Conservation (phyloP, 2,888 invertebrate genomes). For the Plagodis pulveraria region DNA sequence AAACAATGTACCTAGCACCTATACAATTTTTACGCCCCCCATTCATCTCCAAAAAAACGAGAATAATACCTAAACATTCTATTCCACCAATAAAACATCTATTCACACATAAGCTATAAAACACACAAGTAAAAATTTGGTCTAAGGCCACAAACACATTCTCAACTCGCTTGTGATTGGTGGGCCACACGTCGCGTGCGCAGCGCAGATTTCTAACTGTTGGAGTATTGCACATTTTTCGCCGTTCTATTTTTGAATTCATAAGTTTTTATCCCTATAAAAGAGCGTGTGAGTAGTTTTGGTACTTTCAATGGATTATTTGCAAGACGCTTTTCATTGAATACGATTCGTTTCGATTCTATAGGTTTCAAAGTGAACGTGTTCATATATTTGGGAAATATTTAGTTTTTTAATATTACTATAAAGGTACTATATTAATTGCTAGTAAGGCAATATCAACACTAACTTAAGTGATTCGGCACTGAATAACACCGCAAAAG, state of each 20-base stretch:
- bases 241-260: conserved; percentile 78
- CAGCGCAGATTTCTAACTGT: conserved; percentile 55
- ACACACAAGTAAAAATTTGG: conserved; percentile 44
- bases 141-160: conserved; percentile 54
- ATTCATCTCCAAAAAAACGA: conserved; percentile 4
- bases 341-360: too few species aligned
- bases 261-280: conserved; percentile 72
- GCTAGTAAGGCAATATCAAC: too few species aligned
- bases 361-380: too few species aligned
- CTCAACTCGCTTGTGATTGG: conserved; percentile 55
- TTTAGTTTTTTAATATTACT: too few species aligned
- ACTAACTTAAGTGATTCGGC: too few species aligned
- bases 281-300: conserved; percentile 49
- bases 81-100: conserved; percentile 33
- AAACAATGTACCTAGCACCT: neutral
- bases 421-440: too few species aligned
- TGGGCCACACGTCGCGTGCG: conserved; percentile 35
- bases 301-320: conserved; percentile 56
- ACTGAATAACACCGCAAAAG: too few species aligned
- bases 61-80: conserved; percentile 15
- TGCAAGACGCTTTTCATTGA: too few species aligned
- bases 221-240: conserved; percentile 76
- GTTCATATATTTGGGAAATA: too few species aligned
- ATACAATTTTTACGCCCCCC: neutral
- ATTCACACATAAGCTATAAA: conserved; percentile 35